These are phyloP conservation scores for Mirza zaza DNA, from an alignment of 2,113 vertebrate species.

Conservation along the genomic window DNA sequence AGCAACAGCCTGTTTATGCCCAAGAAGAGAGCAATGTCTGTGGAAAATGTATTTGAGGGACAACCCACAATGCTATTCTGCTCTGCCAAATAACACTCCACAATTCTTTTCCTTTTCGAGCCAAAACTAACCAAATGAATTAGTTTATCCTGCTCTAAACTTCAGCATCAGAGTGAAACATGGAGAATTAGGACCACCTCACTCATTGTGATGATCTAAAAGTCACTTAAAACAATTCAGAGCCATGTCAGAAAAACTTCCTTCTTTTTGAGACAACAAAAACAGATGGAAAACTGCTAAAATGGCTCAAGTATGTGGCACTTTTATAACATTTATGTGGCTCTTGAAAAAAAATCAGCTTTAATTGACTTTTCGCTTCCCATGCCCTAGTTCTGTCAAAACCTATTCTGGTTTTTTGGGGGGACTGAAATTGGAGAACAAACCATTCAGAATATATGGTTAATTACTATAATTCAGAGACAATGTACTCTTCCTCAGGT, in stretches of 20 bases:
- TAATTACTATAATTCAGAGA: constrained; percentile 41
- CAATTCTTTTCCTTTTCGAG: constrained; percentile 35
- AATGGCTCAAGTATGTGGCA: constrained; percentile 77
- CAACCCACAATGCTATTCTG: background rate
- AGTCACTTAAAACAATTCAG: constrained; percentile 61
- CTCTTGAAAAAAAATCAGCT: constrained; percentile 61
- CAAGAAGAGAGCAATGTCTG: constrained; percentile 45
- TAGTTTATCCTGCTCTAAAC: background rate
- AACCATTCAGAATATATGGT: constrained; percentile 16
- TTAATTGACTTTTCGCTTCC: constrained; percentile 73
- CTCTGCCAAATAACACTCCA: background rate
- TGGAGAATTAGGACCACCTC: background rate
- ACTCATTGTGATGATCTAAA: constrained; percentile 20
- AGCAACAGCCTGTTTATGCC: constrained; percentile 67
- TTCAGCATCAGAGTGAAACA: background rate
- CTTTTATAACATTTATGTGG: constrained; percentile 77
- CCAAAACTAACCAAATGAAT: constrained; percentile 22
- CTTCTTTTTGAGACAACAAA: constrained; percentile 70
- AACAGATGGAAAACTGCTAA: constrained; percentile 80
- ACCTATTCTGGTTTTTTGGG: background rate
- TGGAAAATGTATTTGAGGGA: constrained; percentile 62
- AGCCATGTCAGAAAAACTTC: constrained; percentile 62
- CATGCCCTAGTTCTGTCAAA: constrained; percentile 75
- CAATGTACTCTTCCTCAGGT: background rate
- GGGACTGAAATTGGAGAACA: constrained; percentile 29